Base-by-base conservation (phyloP, 2,888 invertebrate species). In the Chamaedrilus cognettii region DNA sequence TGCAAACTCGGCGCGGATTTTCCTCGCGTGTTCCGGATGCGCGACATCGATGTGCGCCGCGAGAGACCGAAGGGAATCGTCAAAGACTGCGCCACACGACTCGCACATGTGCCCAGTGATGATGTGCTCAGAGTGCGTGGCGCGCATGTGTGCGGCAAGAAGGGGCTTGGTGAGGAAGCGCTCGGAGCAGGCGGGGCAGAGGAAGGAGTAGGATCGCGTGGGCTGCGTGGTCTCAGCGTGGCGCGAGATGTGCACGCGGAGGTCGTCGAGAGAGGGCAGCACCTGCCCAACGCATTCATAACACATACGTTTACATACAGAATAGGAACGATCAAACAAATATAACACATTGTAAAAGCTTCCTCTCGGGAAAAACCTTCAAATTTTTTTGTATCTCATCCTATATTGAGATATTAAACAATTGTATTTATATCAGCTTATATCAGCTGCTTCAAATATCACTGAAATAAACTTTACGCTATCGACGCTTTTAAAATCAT, bases 61-160 rank as follows among this genome's bases (percentile, higher is more conserved):
- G 11, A 51, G 31, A 3, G 62, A 7, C 2, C 19, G 0, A 7
- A n/a, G 23, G 52, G n/a, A 51, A 15, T 23, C 55, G 26, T 62
- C 52, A 51, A 49, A 62, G 11, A 31, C 32, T 2, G 11, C 4
- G 15, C 62, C 62, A n/a, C 62, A 62, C n/a, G 30, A 7, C 11
- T 2, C 32, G 62, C 62, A 62, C 51, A 62, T 62, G 31, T 15
- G n/a, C 1, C 51, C 62, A 5, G 11, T 0, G 19, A 62, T 26
- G 4, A 50, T 52, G 2, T 51, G 33, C 15, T 0, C n/a, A n/a
- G 31, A 28, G 15, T 62, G 62, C 19, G 19, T 11, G n/a, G 11
- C 3, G 26, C 23, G 2, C 51, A 31, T 31, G 52, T 62, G 62
- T 0, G 49, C 62, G 50, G 30, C n/a, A 11, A 62, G 52, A 7